Evolutionary conservation across 2,113 vertebrate species (phyloP), one percentile per base, ranked within the genome.

Genomic region (Silurus asotus): DNA sequence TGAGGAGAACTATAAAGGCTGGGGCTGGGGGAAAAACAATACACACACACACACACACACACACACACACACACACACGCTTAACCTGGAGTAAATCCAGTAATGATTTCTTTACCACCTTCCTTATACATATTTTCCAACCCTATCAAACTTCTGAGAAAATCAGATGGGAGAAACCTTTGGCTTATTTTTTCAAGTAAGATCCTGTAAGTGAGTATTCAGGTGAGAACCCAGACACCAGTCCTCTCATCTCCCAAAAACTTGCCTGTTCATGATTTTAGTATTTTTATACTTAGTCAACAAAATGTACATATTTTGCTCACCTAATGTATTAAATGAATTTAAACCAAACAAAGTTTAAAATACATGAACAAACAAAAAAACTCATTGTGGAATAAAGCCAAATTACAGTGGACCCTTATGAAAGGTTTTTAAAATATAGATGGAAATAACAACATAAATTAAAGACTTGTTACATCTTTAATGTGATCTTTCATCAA

Each of bases 21-120:
- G 37, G 37, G 37, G 37, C 37, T 1, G 37, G 37, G 37, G 37
- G 37, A 37, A 1, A 37, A 37, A 37, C 37, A 37, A 37, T 37
- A 37, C 25, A 62, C 79, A 81, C 56, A 48, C 80, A 65, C 82
- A 55, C 37, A 49, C 61, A 64, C 61, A 25, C 72, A 79, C 59
- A 20, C 59, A 64, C 76, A 56, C 84, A 70, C 84, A 79, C 77
- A 67, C 25, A 37, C 75, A 78, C 77, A 51, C 62, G 13, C 61
- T 5, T 8, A 76, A 13, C 53, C 49, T 5, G 6, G 37, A 9
- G 8, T 53, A 25, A 25, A 8, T 25, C 51, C 9, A 70, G 4
- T 45, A 28, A 70, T 70, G 6, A 70, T 70, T 67, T 45, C 28
- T 45, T 70, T 19, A 72, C 45, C 45, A 48, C 4, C 69, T 20